phyloP scores from a whole-genome alignment of 2,888 invertebrate species.

The Tanytarsus gracilentus region DNA sequence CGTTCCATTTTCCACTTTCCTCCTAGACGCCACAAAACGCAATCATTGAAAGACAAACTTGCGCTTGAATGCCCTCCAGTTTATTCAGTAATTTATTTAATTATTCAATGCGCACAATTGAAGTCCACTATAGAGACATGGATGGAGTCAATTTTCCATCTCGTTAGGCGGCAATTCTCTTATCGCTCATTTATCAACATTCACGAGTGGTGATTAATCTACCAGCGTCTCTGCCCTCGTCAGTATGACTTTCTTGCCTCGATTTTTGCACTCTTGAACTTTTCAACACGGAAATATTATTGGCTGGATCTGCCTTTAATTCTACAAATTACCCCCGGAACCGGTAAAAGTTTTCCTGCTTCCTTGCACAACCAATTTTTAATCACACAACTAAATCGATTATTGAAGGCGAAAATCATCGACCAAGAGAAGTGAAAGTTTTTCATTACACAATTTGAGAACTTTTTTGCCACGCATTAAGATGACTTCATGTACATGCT shows the following conservation, averaged over 20 bases:
- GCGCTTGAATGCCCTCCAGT: too few relatives aligned
- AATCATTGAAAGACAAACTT: too few relatives aligned
- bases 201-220: neutral
- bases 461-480: neutral
- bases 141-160: conserved; percentile 23
- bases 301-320: too few relatives aligned
- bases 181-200: conserved; percentile 24
- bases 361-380: too few relatives aligned
- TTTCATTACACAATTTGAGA: neutral
- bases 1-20: too few relatives aligned
- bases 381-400: conserved; percentile 10
- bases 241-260: neutral
- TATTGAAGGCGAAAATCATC: conserved; percentile 15
- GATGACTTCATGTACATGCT: neutral
- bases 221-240: neutral
- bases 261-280: too few relatives aligned
- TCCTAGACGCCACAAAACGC: too few relatives aligned
- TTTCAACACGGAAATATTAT: too few relatives aligned
- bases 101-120: neutral
- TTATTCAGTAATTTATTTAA: too few relatives aligned
- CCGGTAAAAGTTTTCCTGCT: neutral
- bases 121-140: neutral
- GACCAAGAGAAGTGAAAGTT: conserved; percentile 23
- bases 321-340: conserved; percentile 15
- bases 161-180: conserved; percentile 23